Base-by-base conservation (phyloP, 2,797 vertebrate species). In the Pempheris klunzingeri region DNA sequence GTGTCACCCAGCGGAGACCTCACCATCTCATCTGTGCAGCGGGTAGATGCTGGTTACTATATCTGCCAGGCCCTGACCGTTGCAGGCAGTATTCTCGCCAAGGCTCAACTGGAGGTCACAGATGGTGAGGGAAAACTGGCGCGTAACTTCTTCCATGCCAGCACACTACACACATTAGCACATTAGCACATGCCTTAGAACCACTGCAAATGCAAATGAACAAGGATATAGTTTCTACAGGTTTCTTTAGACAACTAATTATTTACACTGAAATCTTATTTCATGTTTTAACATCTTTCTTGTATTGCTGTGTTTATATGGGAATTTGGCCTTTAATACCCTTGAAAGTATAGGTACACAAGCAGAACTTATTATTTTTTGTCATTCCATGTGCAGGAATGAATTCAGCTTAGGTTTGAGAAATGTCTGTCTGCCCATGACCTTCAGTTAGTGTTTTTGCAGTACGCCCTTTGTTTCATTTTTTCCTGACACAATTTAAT, bases 51-150 rank as follows among this genome's bases (percentile, higher is more conserved):
- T 0, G 98, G 98, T 59, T 99, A 97, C 93, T 99, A 99, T 88
- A 98, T 99, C 92, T 99, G 98, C 93, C 98, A 99, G 93, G 98
- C 98, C 1, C 93, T 99, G 85, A 99, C 98, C 0, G 97, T 99
- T 83, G 98, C 98, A 54, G 98, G 98, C 90, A 99, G 98, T 88
- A 99, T 99, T 89, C 96, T 99, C 83, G 98, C 98, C 92, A 99
- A 99, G 89, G 98, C 98, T 86, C 98, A 99, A 90, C 95, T 99
- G 94, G 98, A 99, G 94, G 98, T 99, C 93, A 99, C 98, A 91
- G 98, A 99, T 90, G 98, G 98, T 99, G 91, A 96, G 97, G 87
- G 22, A 66, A 74, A 81, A 70, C 61, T 50, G 55, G 71, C 9
- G 15, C 38, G 39, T 77, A 65, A 59, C 72, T 73, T 60, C 34